Conservation (phyloP, 2,113 vertebrate genomes). For the Geococcyx californianus region DNA sequence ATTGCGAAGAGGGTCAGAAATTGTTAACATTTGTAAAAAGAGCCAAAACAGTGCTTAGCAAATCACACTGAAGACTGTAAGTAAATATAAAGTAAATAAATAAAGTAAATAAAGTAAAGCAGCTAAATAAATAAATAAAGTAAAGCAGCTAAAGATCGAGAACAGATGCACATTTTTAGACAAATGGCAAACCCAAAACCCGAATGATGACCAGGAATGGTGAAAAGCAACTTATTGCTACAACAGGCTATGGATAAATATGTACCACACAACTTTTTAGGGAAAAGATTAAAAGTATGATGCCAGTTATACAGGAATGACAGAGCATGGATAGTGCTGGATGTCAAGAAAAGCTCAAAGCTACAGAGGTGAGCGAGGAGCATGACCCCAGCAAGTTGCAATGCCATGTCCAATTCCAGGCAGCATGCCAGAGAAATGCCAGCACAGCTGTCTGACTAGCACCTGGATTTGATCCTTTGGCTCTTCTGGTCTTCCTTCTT, state of each 20-base stretch:
- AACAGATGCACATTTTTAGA: not conserved
- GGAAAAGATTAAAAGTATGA: not conserved
- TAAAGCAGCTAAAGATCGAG: not conserved
- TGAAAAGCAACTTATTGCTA: not conserved
- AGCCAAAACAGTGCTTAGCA: not conserved
- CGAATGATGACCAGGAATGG: not conserved
- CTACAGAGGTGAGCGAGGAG: not conserved
- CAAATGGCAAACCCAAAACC: not conserved
- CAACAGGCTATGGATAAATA: not conserved
- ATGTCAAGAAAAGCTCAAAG: not conserved
- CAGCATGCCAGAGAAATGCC: rapidly evolving
- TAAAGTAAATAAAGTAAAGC: not conserved
- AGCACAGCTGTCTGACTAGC: not conserved
- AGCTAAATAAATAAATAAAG: not conserved
- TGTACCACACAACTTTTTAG: not conserved
- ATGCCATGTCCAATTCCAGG: not conserved
- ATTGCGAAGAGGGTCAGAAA: not conserved
- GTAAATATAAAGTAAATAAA: no score
- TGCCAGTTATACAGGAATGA: not conserved
- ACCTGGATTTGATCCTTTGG: rapidly evolving
- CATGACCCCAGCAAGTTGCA: not conserved
- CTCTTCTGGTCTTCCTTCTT: not conserved
- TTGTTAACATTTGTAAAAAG: not conserved
- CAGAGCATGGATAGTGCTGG: not conserved
- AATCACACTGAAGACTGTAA: not conserved